These are phyloP conservation scores for Rhynchonycteris naso DNA, from an alignment of 2,797 vertebrate genomes.

Conservation along the genomic window DNA sequence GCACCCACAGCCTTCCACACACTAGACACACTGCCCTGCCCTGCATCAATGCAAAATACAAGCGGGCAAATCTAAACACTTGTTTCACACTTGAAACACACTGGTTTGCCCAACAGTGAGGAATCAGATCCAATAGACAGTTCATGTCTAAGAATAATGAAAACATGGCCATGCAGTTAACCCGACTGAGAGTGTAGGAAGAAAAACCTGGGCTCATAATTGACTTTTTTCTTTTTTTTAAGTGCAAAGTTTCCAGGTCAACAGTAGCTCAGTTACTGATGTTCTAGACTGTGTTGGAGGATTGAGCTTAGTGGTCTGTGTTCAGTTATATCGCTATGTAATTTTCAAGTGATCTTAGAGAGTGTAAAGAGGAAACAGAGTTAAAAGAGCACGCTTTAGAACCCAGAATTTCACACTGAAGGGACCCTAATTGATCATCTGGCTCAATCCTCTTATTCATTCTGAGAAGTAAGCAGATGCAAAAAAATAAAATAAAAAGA, in stretches of 20 bases:
- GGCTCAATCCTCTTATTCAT: neutral
- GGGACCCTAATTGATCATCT: neutral
- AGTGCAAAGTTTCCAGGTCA: neutral
- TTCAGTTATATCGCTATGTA: neutral
- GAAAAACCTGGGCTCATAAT: neutral
- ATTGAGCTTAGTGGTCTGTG: neutral
- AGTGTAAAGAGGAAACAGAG: neutral
- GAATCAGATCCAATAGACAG: neutral
- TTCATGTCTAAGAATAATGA: slow-evolving; percentile 21
- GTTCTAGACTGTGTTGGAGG: neutral
- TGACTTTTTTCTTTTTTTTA: neutral
- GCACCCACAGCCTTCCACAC: too few relatives aligned
- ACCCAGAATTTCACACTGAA: neutral
- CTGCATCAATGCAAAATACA: too few relatives aligned
- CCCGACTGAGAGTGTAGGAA: neutral
- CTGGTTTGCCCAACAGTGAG: neutral
- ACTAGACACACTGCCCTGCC: too few relatives aligned
- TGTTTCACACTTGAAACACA: too few relatives aligned
- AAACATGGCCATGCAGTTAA: neutral
- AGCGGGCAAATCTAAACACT: too few relatives aligned
- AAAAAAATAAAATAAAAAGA: neutral
- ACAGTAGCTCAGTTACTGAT: neutral
- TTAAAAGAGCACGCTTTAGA: neutral
- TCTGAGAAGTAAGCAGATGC: neutral
- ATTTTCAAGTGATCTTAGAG: neutral